Evolutionary conservation across 2,113 vertebrate species (phyloP), one percentile per base, ranked within the genome.

Genomic region (Ia io): DNA sequence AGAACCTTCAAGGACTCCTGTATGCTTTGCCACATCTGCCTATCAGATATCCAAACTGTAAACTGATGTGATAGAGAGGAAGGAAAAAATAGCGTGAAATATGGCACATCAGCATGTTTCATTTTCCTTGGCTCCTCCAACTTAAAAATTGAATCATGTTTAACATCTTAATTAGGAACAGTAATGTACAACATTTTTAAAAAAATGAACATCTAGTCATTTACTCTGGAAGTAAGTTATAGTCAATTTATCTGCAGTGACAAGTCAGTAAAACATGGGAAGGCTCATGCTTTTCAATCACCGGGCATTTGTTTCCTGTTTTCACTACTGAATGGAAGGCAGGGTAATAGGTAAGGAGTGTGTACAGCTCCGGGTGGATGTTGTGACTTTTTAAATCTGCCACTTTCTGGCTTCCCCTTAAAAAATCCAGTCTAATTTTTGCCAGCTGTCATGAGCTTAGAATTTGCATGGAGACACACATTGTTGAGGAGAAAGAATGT

Each of bases 161-260:
- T 98, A 98, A 98, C 94, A 77, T 98, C 93, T 98, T 98, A 98
- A 97, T 98, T 98, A 98, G 97, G 97, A 95, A 95, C 85, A 37
- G 86, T 96, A 96, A 97, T 96, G 91, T 96, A 85, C 95, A 96
- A 95, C 96, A 84, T 96, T 84, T 96, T 96, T 97, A 98, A 97
- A 25, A 25, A 56, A 61, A 98, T 97, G 98, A 98, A 97, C 96
- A 98, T 98, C 95, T 96, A 98, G 97, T 98, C 11, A 97, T 98
- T 98, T 98, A 98, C 96, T 98, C 98, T 97, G 93, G 88, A 98
- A 98, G 97, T 98, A 98, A 98, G 98, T 98, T 98, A 98, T 96
- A 98, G 97, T 96, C 95, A 91, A 97, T 98, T 98, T 98, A 97
- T 97, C 95, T 94, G 89, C 87, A 93, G 97, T 97, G 97, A 98